These are phyloP conservation scores for Caenorhabditis inopinata DNA, from an alignment of 1,140 invertebrate genomes.

Conservation along the genomic window DNA sequence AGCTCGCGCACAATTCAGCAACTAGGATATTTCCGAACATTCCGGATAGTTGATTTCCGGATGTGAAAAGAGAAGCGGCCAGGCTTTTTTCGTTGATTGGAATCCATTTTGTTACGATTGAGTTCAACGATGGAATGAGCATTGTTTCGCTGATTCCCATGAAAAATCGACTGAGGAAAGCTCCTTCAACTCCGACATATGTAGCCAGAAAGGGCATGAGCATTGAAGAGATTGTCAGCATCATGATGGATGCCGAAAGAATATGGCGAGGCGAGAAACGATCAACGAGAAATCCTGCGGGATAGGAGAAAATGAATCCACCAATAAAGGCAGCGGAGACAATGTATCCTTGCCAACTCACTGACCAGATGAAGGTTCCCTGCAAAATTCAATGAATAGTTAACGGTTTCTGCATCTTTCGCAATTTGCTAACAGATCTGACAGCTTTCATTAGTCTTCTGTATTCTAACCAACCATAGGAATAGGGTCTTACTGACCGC, in stretches of 20 bases:
- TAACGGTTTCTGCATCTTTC: too few relatives aligned
- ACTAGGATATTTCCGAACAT: slow-evolving; percentile 31
- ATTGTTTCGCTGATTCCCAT: slow-evolving; percentile 36
- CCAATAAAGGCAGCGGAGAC: slow-evolving; percentile 24
- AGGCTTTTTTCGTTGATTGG: slow-evolving; percentile 39
- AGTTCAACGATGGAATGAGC: slow-evolving; percentile 25
- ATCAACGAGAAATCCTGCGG: slow-evolving; percentile 16
- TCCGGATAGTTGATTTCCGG: slow-evolving; percentile 36
- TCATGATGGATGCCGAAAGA: not conserved
- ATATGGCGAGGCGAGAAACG: slow-evolving; percentile 23
- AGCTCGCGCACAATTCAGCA: slow-evolving; percentile 14
- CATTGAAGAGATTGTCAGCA: not conserved
- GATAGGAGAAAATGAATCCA: not conserved
- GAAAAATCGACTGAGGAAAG: not conserved
- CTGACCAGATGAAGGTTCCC: slow-evolving; percentile 28
- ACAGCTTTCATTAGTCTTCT: too few relatives aligned
- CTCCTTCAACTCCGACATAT: not conserved
- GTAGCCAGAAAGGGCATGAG: slow-evolving; percentile 4
- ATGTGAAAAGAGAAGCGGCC: slow-evolving; percentile 31
- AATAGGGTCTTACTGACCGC: too few relatives aligned
- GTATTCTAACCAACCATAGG: too few relatives aligned
- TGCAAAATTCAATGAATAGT: too few relatives aligned
- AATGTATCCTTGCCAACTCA: not conserved
- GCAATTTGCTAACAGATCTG: too few relatives aligned
- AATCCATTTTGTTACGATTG: slow-evolving; percentile 35